Base-by-base conservation (phyloP, 2,113 vertebrate genomes). In the Indicator indicator region DNA sequence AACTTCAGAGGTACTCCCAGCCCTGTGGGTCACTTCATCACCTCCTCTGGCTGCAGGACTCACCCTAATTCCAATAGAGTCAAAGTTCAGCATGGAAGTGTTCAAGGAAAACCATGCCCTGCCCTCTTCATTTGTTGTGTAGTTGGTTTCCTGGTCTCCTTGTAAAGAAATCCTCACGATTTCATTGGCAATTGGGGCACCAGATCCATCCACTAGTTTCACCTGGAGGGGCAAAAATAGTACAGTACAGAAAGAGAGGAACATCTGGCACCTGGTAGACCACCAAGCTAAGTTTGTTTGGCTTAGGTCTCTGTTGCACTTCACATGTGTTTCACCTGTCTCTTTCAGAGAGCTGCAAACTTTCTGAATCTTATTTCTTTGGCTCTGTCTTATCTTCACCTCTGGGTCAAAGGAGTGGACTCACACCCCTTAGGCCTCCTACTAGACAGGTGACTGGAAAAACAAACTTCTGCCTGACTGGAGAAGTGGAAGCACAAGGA, bases 61-160 rank as follows among this genome's bases (percentile, higher is more conserved):
- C 87, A 98, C 98, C 80, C 21, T 70, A 85, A 98, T 28, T 23
- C 18, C 74, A 60, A 96, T 16, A 46, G 79, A 79, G 27, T 76
- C 12, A 0, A 32, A 82, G 4, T 8, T 2, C 10, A 97, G 0
- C 1, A 1, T 42, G 9, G 92, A 90, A 32, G 97, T 98, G 70
- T 97, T 84, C 19, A 98, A 88, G 24, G 93, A 74, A 88, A 98
- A 98, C 27, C 46, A 13, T 16, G 69, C 97, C 5, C 92, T 33
- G 59, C 98, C 98, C 1, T 97, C 79, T 64, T 96, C 88, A n/a
- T 98, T 90, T 4, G 98, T 98, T 32, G 92, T 98, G 12, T 94
- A 95, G 21, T 95, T 98, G 59, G 28, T 33, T 18, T 54, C 16
- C 44, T 76, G 16, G 38, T 52, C 58, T 67, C 77, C 87, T 33